Evolutionary conservation across 92 coral and sea anemone genomes (phyloP).

Genomic region (Ricordea florida): DNA sequence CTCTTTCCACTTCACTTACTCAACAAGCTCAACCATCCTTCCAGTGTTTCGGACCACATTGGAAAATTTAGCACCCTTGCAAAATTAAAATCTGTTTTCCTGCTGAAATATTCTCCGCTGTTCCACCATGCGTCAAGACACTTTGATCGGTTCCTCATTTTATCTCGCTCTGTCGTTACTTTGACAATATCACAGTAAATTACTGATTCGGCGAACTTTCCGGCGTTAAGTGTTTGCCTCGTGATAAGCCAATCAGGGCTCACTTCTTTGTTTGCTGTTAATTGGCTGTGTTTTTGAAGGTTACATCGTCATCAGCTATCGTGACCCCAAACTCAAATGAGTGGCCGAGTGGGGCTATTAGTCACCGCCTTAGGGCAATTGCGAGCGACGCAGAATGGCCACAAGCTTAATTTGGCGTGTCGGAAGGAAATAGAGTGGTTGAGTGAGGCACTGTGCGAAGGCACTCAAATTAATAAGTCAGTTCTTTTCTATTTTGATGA

Average conservation of each 20-base stretch:
- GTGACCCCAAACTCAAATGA: conserved; percentile 3
- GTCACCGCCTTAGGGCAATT: conserved; percentile 4
- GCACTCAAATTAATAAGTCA: no score
- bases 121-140: not conserved
- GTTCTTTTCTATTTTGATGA: no score
- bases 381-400: conserved; percentile 14
- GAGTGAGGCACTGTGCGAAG: no score
- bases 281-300: conserved; percentile 17
- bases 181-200: conserved; percentile 32
- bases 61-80: no score
- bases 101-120: no score
- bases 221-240: conserved; percentile 21
- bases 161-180: conserved; percentile 22
- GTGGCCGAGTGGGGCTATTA: conserved; percentile 9
- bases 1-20: conserved; percentile 25
- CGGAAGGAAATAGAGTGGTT: not conserved
- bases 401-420: conserved; percentile 2
- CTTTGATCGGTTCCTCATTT: conserved; percentile 10
- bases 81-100: no score
- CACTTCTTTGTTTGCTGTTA: conserved; percentile 23
- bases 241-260: conserved; percentile 1
- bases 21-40: conserved; percentile 66
- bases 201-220: conserved; percentile 8
- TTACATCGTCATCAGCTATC: conserved; percentile 2
- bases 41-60: conserved; percentile 58